These are phyloP conservation scores for Caenorhabditis sp. DNA, from an alignment of 2,888 invertebrate genomes.

Conservation along the genomic window DNA sequence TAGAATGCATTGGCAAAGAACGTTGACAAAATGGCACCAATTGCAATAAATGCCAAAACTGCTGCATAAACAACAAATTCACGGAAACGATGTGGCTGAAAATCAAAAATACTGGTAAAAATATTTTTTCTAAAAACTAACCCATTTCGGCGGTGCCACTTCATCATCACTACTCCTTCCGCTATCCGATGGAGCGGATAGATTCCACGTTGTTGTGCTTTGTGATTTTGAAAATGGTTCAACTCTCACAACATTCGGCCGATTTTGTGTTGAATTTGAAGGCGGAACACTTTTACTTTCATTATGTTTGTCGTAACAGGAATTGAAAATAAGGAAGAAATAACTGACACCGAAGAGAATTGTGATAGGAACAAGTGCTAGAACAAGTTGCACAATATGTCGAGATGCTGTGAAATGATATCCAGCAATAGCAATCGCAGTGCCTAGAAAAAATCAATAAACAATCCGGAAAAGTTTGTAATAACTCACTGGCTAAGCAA, in stretches of 20 bases:
- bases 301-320: constrained; percentile 18
- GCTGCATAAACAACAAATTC: constrained; percentile 33
- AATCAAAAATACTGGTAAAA: neutral
- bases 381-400: constrained; percentile 26
- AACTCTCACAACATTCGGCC: constrained; percentile 4
- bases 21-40: constrained; percentile 23
- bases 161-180: neutral
- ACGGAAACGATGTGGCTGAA: constrained; percentile 38
- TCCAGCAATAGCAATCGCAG: constrained; percentile 48
- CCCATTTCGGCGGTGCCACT: neutral
- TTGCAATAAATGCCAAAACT: constrained; percentile 22
- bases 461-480: no score
- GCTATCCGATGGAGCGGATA: constrained; percentile 3
- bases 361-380: constrained; percentile 38
- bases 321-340: constrained; percentile 38
- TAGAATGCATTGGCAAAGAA: constrained; percentile 23
- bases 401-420: constrained; percentile 35
- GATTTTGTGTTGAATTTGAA: neutral
- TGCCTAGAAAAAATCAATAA: no score
- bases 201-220: constrained; percentile 27
- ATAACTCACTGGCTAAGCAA: constrained; percentile 48
- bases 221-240: constrained; percentile 29
- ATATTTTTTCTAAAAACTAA: neutral
- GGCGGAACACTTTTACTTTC: neutral
- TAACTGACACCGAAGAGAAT: constrained; percentile 30